A percentile compares a stretch with the other conserved stretches of the same genome.
Conservation (phyloP, 2,797 vertebrate species). For the Nannoperca australis region DNA sequence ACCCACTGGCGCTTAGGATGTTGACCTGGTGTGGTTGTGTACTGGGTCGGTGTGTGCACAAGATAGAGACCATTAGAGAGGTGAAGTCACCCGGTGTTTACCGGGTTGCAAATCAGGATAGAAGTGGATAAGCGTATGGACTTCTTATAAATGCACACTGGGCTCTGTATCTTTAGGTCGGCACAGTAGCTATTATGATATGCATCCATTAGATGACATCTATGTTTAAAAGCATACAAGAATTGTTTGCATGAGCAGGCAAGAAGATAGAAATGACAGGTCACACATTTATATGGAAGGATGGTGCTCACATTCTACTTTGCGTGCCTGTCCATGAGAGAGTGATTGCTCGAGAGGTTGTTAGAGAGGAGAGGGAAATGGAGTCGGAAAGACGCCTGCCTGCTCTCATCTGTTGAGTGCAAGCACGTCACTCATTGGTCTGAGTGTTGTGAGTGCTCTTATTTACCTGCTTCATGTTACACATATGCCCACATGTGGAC, state of each 20-base stretch:
- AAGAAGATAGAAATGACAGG: conserved; percentile 56
- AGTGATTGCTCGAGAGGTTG: conserved; percentile 57
- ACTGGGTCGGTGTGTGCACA: conserved; percentile 20
- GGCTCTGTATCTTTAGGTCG: conserved; percentile 10
- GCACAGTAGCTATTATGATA: conserved; percentile 32
- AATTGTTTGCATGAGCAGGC: conserved; percentile 39
- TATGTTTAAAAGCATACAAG: conserved; percentile 37
- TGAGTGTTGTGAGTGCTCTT: conserved; percentile 25
- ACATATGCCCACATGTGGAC: background rate
- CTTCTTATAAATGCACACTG: conserved; percentile 28
- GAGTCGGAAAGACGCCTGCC: conserved; percentile 22
- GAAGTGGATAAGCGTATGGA: conserved; percentile 47
- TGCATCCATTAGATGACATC: conserved; percentile 35
- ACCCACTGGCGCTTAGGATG: background rate
- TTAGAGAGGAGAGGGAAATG: conserved; percentile 53
- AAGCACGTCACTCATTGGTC: conserved; percentile 27
- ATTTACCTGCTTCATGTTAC: conserved; percentile 25
- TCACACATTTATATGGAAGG: conserved; percentile 47
- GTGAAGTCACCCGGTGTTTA: conserved; percentile 32
- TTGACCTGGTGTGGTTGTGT: conserved; percentile 27
- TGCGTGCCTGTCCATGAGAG: conserved; percentile 33
- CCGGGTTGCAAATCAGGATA: conserved; percentile 35
- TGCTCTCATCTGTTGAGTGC: conserved; percentile 52
- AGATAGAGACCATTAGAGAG: conserved; percentile 24
- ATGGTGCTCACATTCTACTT: conserved; percentile 37